Conservation (phyloP, 2,888 invertebrate species). For the Osmoderma eremita region DNA sequence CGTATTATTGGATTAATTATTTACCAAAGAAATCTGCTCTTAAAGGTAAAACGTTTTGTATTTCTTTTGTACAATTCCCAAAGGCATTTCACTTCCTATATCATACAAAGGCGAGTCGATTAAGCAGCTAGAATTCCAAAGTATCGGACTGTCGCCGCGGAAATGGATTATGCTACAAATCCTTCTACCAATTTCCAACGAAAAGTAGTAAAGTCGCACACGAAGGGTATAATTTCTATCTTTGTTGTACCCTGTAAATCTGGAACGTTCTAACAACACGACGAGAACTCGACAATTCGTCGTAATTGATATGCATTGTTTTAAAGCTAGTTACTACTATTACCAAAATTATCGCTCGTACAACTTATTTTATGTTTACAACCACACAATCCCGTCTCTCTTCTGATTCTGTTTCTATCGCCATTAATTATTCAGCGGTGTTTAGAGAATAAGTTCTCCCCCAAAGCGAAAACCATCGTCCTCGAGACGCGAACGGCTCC, state of each 20-base stretch:
- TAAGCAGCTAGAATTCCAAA: slow-evolving; percentile 6
- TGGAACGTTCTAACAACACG: slow-evolving; percentile 15
- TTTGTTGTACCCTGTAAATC: not conserved
- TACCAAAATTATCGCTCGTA: not conserved
- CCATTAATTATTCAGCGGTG: slow-evolving; percentile 34
- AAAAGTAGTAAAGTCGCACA: slow-evolving; percentile 33
- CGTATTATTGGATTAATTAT: too few species aligned
- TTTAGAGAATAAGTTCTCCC: slow-evolving; percentile 26
- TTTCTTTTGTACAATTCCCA: too few species aligned
- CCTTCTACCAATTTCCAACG: slow-evolving; percentile 10
- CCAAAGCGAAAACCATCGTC: slow-evolving; percentile 18
- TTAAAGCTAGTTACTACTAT: not conserved
- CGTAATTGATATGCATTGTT: slow-evolving; percentile 27
- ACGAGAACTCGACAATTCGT: slow-evolving; percentile 1
- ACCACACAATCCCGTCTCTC: not conserved
- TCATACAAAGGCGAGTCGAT: not conserved
- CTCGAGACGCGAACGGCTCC: slow-evolving; percentile 4
- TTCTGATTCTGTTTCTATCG: slow-evolving; percentile 6
- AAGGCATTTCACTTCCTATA: not conserved
- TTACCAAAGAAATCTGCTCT: too few species aligned
- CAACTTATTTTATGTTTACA: too few species aligned
- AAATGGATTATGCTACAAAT: slow-evolving; percentile 28
- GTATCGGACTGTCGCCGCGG: slow-evolving; percentile 13
- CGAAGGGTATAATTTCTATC: slow-evolving; percentile 10
- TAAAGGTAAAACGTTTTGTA: too few species aligned